A percentile compares a stretch with the other conserved stretches of the same genome.
Conservation (phyloP, 2,797 vertebrate genomes). For the Cygnus olor region DNA sequence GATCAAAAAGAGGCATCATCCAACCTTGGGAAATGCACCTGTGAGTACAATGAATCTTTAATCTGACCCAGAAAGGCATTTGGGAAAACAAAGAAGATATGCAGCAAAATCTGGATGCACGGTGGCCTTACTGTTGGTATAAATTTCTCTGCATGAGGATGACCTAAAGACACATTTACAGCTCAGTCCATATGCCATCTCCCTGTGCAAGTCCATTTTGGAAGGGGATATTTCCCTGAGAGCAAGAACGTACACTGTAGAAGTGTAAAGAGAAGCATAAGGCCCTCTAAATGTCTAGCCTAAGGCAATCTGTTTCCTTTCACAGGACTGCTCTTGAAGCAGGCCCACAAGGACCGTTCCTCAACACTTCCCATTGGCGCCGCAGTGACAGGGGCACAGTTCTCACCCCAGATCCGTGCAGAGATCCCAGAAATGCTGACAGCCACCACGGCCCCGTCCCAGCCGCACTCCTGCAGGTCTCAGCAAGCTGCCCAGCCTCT, state of each 20-base stretch:
- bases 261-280: background rate
- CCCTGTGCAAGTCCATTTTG: background rate
- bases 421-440: background rate
- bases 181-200: accelerated
- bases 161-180: background rate
- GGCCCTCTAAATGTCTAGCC: constrained; percentile 32
- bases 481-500: background rate
- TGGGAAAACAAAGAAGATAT: background rate
- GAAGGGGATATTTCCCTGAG: background rate
- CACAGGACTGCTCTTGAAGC: background rate
- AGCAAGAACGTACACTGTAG: background rate
- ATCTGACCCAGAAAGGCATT: background rate
- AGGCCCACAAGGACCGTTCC: constrained; percentile 11
- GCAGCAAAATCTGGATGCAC: background rate
- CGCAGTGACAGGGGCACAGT: background rate
- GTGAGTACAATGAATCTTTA: background rate
- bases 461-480: accelerated
- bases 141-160: background rate
- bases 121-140: accelerated
- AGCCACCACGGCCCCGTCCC: background rate
- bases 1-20: background rate
- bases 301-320: constrained; percentile 34
- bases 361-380: background rate
- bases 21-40: background rate
- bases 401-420: background rate